phyloP scores from a whole-genome alignment of 2,888 invertebrate species.

The Syritta pipiens region DNA sequence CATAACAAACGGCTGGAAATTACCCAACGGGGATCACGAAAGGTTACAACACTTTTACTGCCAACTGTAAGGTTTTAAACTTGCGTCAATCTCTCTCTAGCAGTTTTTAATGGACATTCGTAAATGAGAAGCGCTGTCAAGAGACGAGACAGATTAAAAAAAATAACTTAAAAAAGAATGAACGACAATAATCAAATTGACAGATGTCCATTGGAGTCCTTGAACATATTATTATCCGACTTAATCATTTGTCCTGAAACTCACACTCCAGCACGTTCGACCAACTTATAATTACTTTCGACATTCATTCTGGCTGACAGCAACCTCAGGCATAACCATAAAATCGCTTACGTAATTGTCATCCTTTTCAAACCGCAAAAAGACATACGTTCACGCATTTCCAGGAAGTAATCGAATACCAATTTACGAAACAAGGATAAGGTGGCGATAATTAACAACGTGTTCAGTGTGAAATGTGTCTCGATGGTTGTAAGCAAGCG shows the following conservation, averaged over 20 bases:
- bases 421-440: slow-evolving; percentile 46
- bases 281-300: slow-evolving; percentile 15
- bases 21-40: too few species aligned
- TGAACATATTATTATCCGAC: background rate
- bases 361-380: slow-evolving; percentile 45
- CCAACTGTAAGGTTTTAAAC: too few species aligned
- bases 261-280: background rate
- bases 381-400: slow-evolving; percentile 18
- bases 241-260: slow-evolving; percentile 3
- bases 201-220: too few species aligned
- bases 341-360: slow-evolving; percentile 43
- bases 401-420: slow-evolving; percentile 41
- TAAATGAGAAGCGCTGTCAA: too few species aligned
- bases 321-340: slow-evolving; percentile 26
- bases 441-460: slow-evolving; percentile 44
- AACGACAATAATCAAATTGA: too few species aligned
- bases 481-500: too few species aligned
- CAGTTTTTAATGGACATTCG: too few species aligned
- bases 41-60: too few species aligned
- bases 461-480: slow-evolving; percentile 29
- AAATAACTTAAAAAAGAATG: too few species aligned
- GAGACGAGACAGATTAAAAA: too few species aligned
- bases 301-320: slow-evolving; percentile 16
- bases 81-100: too few species aligned
- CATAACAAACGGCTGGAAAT: too few species aligned